A percentile compares a stretch with the other conserved stretches of the same genome.
Conservation (phyloP, 2,888 invertebrate species). For the Drosophila imparisetae region DNA sequence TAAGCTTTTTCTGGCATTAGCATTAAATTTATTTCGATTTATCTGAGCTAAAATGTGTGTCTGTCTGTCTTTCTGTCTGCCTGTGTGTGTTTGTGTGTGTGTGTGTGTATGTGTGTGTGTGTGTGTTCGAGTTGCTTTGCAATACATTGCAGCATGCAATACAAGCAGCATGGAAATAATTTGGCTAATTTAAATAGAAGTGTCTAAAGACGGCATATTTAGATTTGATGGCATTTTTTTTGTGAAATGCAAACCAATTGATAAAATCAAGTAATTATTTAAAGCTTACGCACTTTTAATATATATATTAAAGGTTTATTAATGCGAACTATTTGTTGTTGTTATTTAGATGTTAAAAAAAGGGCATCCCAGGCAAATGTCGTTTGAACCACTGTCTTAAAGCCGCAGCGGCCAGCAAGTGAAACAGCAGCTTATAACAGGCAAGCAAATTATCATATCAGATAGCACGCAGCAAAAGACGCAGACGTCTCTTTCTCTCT, state of each 20-base stretch:
- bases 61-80: not conserved
- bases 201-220: not conserved
- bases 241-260: not conserved
- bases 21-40: constrained; percentile 69
- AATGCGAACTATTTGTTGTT: not conserved
- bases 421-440: constrained; percentile 27
- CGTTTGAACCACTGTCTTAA: not conserved
- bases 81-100: not conserved
- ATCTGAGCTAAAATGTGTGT: constrained; percentile 24
- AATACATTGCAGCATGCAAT: not conserved
- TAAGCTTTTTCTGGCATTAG: constrained; percentile 48
- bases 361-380: not conserved
- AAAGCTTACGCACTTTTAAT: not conserved
- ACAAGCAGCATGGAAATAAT: constrained; percentile 2
- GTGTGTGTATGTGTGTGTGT: not conserved
- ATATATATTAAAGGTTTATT: no score
- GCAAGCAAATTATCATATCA: constrained; percentile 71
- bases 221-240: not conserved
- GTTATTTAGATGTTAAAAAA: not conserved
- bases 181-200: constrained; percentile 3
- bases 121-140: not conserved
- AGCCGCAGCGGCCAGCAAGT: not conserved
- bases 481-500: not conserved
- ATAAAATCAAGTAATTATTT: not conserved
- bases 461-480: constrained; percentile 34